These are phyloP conservation scores for Eonycteris spelaea DNA, from an alignment of 2,113 vertebrate genomes.

Conservation along the genomic window DNA sequence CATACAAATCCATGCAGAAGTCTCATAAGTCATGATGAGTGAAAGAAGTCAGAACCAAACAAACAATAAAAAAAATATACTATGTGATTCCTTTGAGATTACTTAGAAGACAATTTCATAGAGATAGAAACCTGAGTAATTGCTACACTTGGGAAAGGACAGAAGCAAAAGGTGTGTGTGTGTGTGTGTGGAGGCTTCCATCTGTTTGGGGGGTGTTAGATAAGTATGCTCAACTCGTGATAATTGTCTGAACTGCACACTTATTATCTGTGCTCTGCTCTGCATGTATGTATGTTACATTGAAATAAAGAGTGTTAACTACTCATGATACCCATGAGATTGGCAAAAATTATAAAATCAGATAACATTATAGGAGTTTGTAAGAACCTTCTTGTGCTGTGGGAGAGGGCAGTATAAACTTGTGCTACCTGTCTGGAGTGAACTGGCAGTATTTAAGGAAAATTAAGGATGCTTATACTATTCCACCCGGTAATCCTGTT, in stretches of 20 bases:
- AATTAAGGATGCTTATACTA: background rate
- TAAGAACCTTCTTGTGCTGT: background rate
- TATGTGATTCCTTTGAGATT: background rate
- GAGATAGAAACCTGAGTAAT: background rate
- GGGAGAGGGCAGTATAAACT: too few species aligned
- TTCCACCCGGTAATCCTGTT: background rate
- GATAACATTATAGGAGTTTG: background rate
- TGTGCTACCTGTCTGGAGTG: background rate
- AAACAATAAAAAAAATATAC: background rate
- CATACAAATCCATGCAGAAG: background rate
- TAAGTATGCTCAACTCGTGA: background rate
- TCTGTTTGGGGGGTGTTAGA: background rate
- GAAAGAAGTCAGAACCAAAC: background rate
- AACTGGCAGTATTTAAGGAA: background rate
- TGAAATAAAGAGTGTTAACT: background rate
- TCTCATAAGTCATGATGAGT: background rate
- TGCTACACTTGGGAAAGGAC: background rate
- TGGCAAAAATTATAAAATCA: background rate
- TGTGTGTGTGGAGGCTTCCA: background rate
- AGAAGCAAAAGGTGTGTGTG: background rate
- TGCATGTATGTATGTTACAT: background rate
- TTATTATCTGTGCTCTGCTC: background rate
- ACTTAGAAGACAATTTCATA: background rate
- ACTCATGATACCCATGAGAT: background rate
- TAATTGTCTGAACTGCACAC: background rate